phyloP scores from a whole-genome alignment of 2,888 invertebrate species.

The Allolobophora icterica region DNA sequence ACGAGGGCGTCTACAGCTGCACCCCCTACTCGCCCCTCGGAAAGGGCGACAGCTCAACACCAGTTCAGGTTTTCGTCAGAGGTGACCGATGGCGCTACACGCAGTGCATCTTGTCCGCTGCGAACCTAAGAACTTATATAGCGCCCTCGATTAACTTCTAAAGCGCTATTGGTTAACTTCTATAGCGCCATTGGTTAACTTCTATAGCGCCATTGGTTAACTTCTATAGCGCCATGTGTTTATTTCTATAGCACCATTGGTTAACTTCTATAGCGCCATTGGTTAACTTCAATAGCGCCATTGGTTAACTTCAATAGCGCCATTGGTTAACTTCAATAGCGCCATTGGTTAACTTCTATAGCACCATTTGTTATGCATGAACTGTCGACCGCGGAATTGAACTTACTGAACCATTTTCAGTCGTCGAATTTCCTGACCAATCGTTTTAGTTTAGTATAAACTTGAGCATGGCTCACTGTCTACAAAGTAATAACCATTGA shows the following conservation, averaged over 20 bases:
- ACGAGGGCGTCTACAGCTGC: slow-evolving; percentile 92
- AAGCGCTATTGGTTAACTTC: too few relatives aligned
- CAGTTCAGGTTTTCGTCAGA: slow-evolving; percentile 73
- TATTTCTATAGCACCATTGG: too few relatives aligned
- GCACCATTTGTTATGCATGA: too few relatives aligned
- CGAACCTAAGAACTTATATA: background rate
- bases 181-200: too few relatives aligned
- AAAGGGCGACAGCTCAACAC: slow-evolving; percentile 87
- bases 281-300: too few relatives aligned
- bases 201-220: too few relatives aligned
- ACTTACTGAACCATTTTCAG: background rate
- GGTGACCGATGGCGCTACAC: slow-evolving; percentile 53
- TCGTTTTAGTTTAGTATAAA: background rate
- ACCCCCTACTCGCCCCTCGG: slow-evolving; percentile 94
- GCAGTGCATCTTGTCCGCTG: background rate
- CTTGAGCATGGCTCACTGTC: too few relatives aligned
- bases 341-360: too few relatives aligned
- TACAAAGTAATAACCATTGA: too few relatives aligned
- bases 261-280: slow-evolving; percentile 17
- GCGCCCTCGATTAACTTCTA: background rate
- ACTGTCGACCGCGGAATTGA: background rate
- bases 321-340: too few relatives aligned
- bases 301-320: slow-evolving; percentile 17
- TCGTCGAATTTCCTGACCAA: background rate
- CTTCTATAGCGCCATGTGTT: too few relatives aligned